These are phyloP conservation scores for Callipepla squamata DNA, from an alignment of 2,113 vertebrate genomes.

Conservation along the genomic window DNA sequence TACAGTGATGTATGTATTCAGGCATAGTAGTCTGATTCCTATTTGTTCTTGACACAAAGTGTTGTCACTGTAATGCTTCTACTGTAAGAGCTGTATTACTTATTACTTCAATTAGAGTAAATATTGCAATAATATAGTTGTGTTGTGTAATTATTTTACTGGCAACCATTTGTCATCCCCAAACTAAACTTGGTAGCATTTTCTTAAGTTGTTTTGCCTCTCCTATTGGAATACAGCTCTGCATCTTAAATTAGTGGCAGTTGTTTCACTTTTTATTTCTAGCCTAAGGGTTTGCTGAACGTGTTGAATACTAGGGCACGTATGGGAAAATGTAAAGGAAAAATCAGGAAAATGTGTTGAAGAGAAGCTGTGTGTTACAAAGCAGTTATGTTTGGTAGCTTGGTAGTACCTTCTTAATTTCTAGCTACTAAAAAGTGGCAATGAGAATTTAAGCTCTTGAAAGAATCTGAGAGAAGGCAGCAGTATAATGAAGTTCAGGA, in stretches of 20 bases:
- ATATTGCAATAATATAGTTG: neutral
- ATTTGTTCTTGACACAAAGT: neutral
- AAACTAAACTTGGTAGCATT: neutral
- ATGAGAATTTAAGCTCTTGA: neutral
- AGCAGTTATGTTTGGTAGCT: neutral
- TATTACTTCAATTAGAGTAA: neutral
- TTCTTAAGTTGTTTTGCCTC: neutral
- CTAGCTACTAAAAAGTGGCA: neutral
- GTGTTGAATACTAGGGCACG: neutral
- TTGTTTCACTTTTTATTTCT: neutral
- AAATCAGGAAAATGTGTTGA: neutral
- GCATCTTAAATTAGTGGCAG: neutral
- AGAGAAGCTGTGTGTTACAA: neutral
- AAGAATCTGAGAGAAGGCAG: neutral
- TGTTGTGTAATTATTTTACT: neutral
- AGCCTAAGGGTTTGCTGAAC: neutral
- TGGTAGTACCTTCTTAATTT: neutral
- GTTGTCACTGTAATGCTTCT: neutral
- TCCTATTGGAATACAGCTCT: neutral
- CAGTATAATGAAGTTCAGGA: neutral
- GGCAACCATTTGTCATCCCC: neutral
- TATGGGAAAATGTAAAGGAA: neutral
- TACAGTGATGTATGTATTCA: neutral
- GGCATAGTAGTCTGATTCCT: neutral
- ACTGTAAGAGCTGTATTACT: neutral